Evolutionary conservation across 2,888 invertebrate species (phyloP), one percentile per base, ranked within the genome.

Genomic region (Archips xylosteana): DNA sequence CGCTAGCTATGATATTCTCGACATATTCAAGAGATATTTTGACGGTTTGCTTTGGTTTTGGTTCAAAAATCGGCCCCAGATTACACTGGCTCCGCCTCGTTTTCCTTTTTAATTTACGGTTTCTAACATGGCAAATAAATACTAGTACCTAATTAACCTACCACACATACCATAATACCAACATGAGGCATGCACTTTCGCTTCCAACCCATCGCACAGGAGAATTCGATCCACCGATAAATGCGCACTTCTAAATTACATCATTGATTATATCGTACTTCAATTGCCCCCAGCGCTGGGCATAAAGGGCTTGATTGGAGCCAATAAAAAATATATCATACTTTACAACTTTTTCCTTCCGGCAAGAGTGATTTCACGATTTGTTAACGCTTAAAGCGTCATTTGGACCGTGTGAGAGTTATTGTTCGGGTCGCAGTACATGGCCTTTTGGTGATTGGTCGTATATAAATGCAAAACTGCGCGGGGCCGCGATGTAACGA

Each of bases 211-310:
- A 63, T 68, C 63, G 63, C 32, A 32, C 63, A 42, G 63, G 57
- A 64, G 57, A n/a, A 65, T 65, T 13, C 9, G 47, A 63, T 63
- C 63, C 23, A 9, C 10, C 2, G 71, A 69, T 73, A 72, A 63
- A 57, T 36, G 61, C 36, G 61, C 73, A 73, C 49, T 73, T 69
- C 68, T 69, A 51, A 63, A 63, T 73, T 73, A 57, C 68, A 63
- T 69, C 68, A 73, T 15, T n/a, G 73, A 73, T 73, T 54, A n/a
- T 68, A 73, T 73, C 68, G 47, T 36, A 54, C 6, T 54, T 63
- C 9, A 67, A 66, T 62, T 13, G 47, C 67, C 61, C 71, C 62
- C 10, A 67, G 72, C 62, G 47, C 47, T 39, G 66, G 42, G 42
- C 32, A 15, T 49, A 54, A 71, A 75, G 70, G 66, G 66, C 70